A percentile compares a stretch with the other conserved stretches of the same genome.
Conservation (phyloP, 2,797 vertebrate genomes). For the Triplophysa bombifrons region DNA sequence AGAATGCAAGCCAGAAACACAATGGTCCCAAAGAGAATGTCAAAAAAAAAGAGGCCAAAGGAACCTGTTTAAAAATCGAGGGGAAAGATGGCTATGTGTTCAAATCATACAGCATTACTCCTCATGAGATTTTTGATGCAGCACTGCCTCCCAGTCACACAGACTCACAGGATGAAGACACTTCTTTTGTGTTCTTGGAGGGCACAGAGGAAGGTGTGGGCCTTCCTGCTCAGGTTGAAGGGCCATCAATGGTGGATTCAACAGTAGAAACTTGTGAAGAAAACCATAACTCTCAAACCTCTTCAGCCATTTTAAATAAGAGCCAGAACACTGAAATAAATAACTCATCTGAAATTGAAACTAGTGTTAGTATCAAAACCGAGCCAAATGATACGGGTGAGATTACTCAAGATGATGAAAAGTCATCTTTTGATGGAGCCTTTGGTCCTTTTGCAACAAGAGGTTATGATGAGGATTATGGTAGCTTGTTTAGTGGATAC, state of each 20-base stretch:
- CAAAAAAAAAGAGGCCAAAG: conserved; percentile 77
- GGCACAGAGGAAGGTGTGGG: conserved; percentile 56
- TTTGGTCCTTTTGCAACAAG: conserved; percentile 79
- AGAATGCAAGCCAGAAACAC: conserved; percentile 66
- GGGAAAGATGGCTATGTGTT: conserved; percentile 83
- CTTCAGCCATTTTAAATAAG: conserved; percentile 67
- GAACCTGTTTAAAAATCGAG: conserved; percentile 79
- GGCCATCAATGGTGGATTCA: conserved; percentile 63
- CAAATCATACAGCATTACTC: conserved; percentile 79
- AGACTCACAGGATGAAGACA: conserved; percentile 78
- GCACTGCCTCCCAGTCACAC: conserved; percentile 65
- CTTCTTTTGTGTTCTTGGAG: conserved; percentile 74
- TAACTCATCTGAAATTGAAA: conserved; percentile 60
- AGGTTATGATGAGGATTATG: conserved; percentile 89
- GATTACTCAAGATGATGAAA: conserved; percentile 82
- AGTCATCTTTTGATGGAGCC: conserved; percentile 76
- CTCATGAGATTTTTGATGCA: conserved; percentile 64
- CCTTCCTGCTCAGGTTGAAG: conserved; percentile 78
- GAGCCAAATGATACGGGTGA: conserved; percentile 80
- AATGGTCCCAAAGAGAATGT: conserved; percentile 67
- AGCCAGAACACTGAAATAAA: conserved; percentile 66
- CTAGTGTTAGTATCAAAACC: conserved; percentile 76
- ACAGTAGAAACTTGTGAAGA: conserved; percentile 58
- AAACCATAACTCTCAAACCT: conserved; percentile 57
- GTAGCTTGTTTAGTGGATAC: conserved; percentile 89